Evolutionary conservation across 2,113 vertebrate genomes (phyloP), one percentile per base, ranked within the genome.

Genomic region (Piaya cayana): DNA sequence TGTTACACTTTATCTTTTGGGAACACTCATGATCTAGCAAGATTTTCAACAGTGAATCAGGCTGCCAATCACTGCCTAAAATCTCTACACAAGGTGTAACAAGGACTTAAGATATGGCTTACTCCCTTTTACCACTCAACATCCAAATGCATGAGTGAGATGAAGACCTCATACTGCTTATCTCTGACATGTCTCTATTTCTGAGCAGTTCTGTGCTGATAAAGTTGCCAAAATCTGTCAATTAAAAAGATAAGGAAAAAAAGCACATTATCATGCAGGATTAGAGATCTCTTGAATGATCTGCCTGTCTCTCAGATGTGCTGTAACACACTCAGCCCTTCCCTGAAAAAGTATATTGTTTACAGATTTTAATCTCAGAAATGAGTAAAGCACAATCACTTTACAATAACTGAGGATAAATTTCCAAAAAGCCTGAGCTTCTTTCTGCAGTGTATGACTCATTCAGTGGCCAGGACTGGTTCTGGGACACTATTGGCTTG

Each of bases 401-500:
- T 52, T 69, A 45, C 56, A 90, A 15, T 52, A 86, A 83, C 5
- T 56, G 34, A 89, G 29, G 25, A 63, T 70, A 53, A 85, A 74
- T 83, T 56, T 88, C 43, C 5, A 13, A 39, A 83, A 26, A 70
- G 71, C 92, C 64, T 91, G 55, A 96, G 65, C 34, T 88, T 52
- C 72, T 60, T 67, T 55, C 49, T 78, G 60, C 10, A 52, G 29
- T 45, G 55, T 65, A 75, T 97, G 95, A 98, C 59, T 97, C 96
- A 97, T 93, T 69, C 88, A 60, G 36, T 85, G 82, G 77, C 77
- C 82, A 86, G n/a, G 50, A 63, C 34, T 7, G 14, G 56, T 92
- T 80, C 53, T 86, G 59, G 67, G 79, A 93, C 34, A 47, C 36
- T 93, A 42, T 86, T 52, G 80, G 25, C 9, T 88, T 76, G 90